phyloP scores from a whole-genome alignment of 2,888 invertebrate species.

The Bellardia bayeri region DNA sequence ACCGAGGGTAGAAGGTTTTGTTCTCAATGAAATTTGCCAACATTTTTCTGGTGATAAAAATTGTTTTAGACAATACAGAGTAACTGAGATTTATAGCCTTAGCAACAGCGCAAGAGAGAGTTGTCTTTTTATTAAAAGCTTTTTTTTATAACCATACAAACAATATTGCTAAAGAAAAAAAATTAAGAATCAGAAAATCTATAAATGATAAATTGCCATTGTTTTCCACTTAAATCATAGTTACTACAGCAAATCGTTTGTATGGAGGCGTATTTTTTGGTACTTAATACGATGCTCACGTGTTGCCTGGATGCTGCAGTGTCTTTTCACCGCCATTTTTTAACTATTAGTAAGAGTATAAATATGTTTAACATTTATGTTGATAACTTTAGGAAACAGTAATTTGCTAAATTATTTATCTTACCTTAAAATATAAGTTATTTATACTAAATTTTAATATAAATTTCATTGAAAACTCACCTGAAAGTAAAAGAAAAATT shows the following conservation, averaged over 20 bases:
- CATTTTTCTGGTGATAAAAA: constrained; percentile 8
- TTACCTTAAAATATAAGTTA: too few relatives aligned
- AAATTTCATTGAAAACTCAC: neutral
- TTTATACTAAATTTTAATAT: too few relatives aligned
- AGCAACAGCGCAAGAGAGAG: neutral
- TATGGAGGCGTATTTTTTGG: too few relatives aligned
- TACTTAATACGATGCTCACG: too few relatives aligned
- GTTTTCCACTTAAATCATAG: neutral
- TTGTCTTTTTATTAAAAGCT: neutral
- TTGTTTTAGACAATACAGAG: neutral
- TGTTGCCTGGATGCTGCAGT: too few relatives aligned
- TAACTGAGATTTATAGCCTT: neutral
- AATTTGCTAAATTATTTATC: too few relatives aligned
- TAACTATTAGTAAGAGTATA: too few relatives aligned
- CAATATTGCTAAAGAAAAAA: neutral
- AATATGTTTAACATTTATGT: too few relatives aligned
- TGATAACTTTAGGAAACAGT: too few relatives aligned
- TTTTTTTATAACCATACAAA: neutral
- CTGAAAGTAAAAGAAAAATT: neutral
- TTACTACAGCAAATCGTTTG: neutral
- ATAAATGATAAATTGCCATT: neutral
- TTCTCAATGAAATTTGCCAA: constrained; percentile 12
- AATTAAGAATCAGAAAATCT: neutral
- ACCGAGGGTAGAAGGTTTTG: neutral
- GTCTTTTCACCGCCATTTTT: too few relatives aligned